These are phyloP conservation scores for Daktulosphaira vitifoliae DNA, from an alignment of 1,140 invertebrate genomes.

Conservation along the genomic window DNA sequence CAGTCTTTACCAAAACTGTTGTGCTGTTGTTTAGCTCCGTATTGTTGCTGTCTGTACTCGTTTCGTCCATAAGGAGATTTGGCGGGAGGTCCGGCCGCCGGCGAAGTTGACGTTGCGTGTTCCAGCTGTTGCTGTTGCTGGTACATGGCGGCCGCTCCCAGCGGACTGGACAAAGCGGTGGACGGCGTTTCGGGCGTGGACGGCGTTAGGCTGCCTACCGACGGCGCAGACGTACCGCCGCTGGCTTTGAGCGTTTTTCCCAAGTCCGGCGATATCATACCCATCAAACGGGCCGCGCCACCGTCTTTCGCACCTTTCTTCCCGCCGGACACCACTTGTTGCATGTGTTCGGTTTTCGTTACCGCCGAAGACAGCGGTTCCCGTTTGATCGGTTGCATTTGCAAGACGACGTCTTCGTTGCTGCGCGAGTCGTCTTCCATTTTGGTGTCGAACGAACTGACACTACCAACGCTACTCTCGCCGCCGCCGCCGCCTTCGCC, in stretches of 20 bases:
- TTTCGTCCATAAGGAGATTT: conserved; percentile 21
- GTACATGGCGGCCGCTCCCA: conserved; percentile 46
- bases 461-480: conserved; percentile 47
- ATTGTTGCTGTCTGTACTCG: conserved; percentile 15
- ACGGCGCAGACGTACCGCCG: conserved; percentile 43
- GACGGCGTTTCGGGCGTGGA: conserved; percentile 57
- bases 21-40: conserved; percentile 40
- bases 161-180: conserved; percentile 43
- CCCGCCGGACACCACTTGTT: conserved; percentile 33
- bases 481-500: conserved; percentile 61
- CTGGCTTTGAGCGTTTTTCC: conserved; percentile 3
- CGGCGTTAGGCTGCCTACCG: conserved; percentile 54
- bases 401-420: conserved; percentile 52
- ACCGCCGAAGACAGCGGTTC: conserved; percentile 33
- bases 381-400: conserved; percentile 44
- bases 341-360: conserved; percentile 38
- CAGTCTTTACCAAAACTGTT: conserved; percentile 35
- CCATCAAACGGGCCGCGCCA: neutral
- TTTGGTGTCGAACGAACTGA: conserved; percentile 58
- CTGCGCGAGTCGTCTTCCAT: conserved; percentile 66
- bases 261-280: conserved; percentile 34
- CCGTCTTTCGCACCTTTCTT: conserved; percentile 35
- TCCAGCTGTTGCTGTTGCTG: conserved; percentile 35
- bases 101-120: conserved; percentile 36
- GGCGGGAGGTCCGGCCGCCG: conserved; percentile 42